phyloP scores from a whole-genome alignment of 2,797 vertebrate species.

The Gymnodraco acuticeps region DNA sequence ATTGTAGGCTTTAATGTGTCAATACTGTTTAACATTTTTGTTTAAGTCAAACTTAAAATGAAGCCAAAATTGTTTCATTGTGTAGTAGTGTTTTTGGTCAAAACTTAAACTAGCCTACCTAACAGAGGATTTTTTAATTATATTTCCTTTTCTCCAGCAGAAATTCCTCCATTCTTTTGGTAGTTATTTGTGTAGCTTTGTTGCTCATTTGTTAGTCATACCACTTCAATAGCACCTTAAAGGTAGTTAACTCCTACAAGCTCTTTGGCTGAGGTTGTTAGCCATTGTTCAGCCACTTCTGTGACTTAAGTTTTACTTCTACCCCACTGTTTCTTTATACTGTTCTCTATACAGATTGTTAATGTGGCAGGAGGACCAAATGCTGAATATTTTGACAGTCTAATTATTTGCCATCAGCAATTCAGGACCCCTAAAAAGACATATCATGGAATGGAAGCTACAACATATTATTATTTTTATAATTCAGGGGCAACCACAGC shows the following conservation, averaged over 20 bases:
- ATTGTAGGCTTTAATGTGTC: constrained; percentile 3
- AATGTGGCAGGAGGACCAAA: background rate
- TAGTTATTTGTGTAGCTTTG: background rate
- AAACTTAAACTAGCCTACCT: background rate
- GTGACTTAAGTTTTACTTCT: background rate
- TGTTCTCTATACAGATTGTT: background rate
- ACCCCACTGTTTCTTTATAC: background rate
- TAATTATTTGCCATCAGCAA: background rate
- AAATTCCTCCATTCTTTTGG: background rate
- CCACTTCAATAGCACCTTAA: background rate
- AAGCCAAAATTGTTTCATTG: background rate
- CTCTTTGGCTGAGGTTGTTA: background rate
- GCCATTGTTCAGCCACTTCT: background rate
- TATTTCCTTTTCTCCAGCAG: background rate
- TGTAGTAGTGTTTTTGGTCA: background rate
- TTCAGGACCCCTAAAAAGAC: background rate
- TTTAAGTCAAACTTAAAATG: background rate
- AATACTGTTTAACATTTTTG: background rate
- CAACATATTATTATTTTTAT: background rate
- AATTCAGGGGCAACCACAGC: background rate
- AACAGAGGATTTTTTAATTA: background rate
- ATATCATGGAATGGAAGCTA: background rate
- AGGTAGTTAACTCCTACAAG: background rate
- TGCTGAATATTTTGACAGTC: background rate
- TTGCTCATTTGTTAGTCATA: background rate